Base-by-base conservation (phyloP, 2,797 vertebrate genomes). In the Mus spretus region DNA sequence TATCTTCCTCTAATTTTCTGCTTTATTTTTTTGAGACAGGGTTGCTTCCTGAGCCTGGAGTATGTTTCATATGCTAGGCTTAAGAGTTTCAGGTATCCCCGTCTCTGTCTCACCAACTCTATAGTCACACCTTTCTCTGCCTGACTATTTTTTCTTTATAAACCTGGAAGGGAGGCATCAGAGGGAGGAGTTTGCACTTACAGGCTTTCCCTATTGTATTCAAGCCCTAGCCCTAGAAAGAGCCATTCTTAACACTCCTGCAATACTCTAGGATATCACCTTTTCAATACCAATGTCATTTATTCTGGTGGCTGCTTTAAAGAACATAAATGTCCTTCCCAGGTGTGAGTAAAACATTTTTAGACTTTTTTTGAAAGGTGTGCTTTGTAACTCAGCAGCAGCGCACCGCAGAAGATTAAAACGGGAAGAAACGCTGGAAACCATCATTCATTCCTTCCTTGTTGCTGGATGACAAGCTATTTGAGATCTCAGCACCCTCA, bases 401-500 rank as follows among this genome's bases (percentile, higher is more conserved):
- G n/a, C 13, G 67, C 95, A 96, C 86, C 34, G 61, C 75, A 37
- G 87, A 94, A 87, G 40, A 31, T 61, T 90, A 59, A 89, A 70
- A 31, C 65, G 37, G 26, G 87, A 84, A 86, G 67, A 80, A 95
- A 83, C 0, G 26, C 83, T 81, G 65, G 75, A n/a, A 81, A 84
- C 67, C 89, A 14, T 90, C n/a, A 26, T 63, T 90, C n/a, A 26
- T 63, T 86, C 34, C 47, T 93, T 93, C 37, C 17, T 20, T 72
- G 24, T 40, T 79, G 31, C 0, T 9, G 72, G 72, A 61, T 65
- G 92, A 90, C 67, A 92, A 93, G 50, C 65, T 44, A 20, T 26
- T 13, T 44, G 72, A 92, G 55, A 90, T 91, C 80, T 95, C 93
- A 97, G 94, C 89, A 97, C 95, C 87, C 72, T 78, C 90, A 67